phyloP scores from a whole-genome alignment of 2,113 vertebrate species.

The Silurus glanis region DNA sequence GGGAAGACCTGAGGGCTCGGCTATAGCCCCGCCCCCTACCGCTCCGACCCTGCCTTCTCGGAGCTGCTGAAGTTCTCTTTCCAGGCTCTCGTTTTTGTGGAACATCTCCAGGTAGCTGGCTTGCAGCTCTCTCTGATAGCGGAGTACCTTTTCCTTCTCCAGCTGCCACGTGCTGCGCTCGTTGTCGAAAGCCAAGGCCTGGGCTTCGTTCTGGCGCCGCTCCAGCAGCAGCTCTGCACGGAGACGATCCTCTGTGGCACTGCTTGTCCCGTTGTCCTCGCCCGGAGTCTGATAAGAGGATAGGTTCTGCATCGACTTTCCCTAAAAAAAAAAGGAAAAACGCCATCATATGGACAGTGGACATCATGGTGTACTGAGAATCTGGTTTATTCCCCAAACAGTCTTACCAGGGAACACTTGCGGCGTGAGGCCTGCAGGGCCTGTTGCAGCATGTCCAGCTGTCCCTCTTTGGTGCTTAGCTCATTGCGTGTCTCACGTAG shows the following conservation, averaged over 20 bases:
- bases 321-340: neutral
- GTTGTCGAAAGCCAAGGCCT: conserved; percentile 85
- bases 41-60: conserved; percentile 66
- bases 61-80: conserved; percentile 79
- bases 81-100: conserved; percentile 84
- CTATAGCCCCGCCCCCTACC: conserved; percentile 54
- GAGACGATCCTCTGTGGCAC: conserved; percentile 79
- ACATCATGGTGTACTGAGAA: neutral
- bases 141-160: conserved; percentile 86
- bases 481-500: conserved; percentile 82
- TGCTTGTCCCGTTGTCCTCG: conserved; percentile 60
- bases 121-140: conserved; percentile 86
- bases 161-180: conserved; percentile 92
- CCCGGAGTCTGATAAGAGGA: conserved; percentile 49
- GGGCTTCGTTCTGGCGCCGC: conserved; percentile 87
- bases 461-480: conserved; percentile 78
- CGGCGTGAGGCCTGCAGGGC: conserved; percentile 70
- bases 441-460: conserved; percentile 80
- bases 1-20: conserved; percentile 69
- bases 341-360: neutral
- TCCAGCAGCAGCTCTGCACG: conserved; percentile 89
- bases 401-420: conserved; percentile 34
- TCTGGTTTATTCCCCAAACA: neutral
- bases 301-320: conserved; percentile 13
- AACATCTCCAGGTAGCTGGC: conserved; percentile 96